phyloP scores from a whole-genome alignment of 2,888 invertebrate species.

The Exephanes ischioxanthus region DNA sequence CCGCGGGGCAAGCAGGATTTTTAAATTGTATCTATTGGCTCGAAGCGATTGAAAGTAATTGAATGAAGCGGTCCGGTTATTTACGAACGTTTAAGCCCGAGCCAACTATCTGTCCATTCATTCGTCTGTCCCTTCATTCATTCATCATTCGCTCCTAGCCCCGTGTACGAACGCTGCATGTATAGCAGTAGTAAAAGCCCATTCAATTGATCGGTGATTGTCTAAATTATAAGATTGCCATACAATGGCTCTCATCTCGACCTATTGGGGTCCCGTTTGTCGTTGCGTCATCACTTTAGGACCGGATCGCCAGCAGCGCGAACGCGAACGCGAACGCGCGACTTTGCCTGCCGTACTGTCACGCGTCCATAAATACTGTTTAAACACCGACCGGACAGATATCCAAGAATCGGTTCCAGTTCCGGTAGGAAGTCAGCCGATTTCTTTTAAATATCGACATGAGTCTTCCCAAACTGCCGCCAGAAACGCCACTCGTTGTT shows the following conservation, averaged over 20 bases:
- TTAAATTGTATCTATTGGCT: constrained; percentile 85
- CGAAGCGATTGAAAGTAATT: constrained; percentile 85
- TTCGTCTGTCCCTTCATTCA: constrained; percentile 85
- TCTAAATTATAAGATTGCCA: constrained; percentile 86
- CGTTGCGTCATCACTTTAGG: constrained; percentile 85
- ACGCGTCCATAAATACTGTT: constrained; percentile 68
- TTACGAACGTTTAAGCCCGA: constrained; percentile 85
- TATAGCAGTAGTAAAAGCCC: constrained; percentile 85
- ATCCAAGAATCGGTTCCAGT: background rate
- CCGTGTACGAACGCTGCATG: constrained; percentile 82
- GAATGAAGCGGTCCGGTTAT: constrained; percentile 85
- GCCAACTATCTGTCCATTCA: constrained; percentile 85
- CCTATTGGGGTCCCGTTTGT: constrained; percentile 85
- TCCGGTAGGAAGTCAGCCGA: background rate
- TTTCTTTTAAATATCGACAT: background rate
- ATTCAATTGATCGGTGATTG: constrained; percentile 85
- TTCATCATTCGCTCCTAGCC: constrained; percentile 84
- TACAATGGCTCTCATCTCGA: constrained; percentile 85
- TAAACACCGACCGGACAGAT: constrained; percentile 45
- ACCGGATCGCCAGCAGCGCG: constrained; percentile 78
- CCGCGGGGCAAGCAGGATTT: constrained; percentile 73
- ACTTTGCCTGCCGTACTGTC: constrained; percentile 45
- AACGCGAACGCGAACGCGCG: constrained; percentile 77
- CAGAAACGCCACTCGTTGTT: too few species aligned
- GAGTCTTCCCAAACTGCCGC: too few species aligned